phyloP scores from a whole-genome alignment of 2,888 invertebrate genomes.

The Cosmopolites sordidus region DNA sequence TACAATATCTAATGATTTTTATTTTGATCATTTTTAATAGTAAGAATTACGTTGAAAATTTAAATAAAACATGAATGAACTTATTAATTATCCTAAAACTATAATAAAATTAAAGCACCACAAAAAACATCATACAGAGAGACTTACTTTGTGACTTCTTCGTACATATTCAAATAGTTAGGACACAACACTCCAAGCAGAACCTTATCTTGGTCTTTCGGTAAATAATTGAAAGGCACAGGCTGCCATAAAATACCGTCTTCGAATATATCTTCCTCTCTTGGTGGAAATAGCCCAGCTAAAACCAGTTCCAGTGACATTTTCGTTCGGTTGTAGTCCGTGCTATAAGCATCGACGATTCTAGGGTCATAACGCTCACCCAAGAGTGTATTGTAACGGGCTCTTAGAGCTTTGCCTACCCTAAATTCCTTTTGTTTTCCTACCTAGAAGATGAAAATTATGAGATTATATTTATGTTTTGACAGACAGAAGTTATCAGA shows the following conservation, averaged over 20 bases:
- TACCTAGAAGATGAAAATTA: conserved; percentile 37
- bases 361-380: conserved; percentile 56
- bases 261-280: conserved; percentile 55
- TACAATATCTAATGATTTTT: too few relatives aligned
- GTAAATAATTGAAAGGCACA: conserved; percentile 64
- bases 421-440: conserved; percentile 47
- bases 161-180: conserved; percentile 30
- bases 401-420: conserved; percentile 58
- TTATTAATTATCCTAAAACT: too few relatives aligned
- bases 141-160: conserved; percentile 20
- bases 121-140: too few relatives aligned
- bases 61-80: too few relatives aligned
- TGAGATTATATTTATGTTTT: too few relatives aligned
- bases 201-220: conserved; percentile 32
- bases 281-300: conserved; percentile 65
- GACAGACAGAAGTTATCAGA: too few relatives aligned
- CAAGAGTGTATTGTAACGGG: conserved; percentile 58
- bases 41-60: too few relatives aligned
- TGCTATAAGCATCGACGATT: conserved; percentile 58
- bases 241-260: conserved; percentile 65
- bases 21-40: too few relatives aligned
- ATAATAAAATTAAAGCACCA: too few relatives aligned
- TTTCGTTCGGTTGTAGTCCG: conserved; percentile 66
- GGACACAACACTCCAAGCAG: conserved; percentile 30
- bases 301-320: conserved; percentile 65